phyloP scores from a whole-genome alignment of 1,140 invertebrate genomes.

The Philopotamus ludificatus region DNA sequence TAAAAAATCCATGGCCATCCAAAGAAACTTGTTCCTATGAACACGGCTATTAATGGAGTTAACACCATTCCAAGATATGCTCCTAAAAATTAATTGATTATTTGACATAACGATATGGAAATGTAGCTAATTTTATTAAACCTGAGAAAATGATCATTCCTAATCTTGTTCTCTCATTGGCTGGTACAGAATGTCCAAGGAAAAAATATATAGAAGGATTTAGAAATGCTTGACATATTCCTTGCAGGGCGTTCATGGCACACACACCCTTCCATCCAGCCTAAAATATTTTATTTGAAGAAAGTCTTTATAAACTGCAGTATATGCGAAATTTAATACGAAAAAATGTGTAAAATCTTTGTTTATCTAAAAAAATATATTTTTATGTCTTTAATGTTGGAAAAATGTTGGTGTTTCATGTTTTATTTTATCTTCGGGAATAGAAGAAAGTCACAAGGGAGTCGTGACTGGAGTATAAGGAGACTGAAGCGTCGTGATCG shows the following conservation, averaged over 20 bases:
- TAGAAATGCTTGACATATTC: slow-evolving; percentile 13
- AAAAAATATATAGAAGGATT: background rate
- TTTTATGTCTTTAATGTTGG: no score
- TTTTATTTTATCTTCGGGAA: no score
- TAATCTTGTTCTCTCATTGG: slow-evolving; percentile 18
- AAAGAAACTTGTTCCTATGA: background rate
- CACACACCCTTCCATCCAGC: slow-evolving; percentile 19
- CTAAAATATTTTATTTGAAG: background rate
- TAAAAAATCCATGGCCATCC: slow-evolving; percentile 17
- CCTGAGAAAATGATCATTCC: slow-evolving; percentile 8
- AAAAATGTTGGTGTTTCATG: background rate
- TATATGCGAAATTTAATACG: no score
- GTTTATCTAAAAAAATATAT: slow-evolving; percentile 61
- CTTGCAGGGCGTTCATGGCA: slow-evolving; percentile 3
- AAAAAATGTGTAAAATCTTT: no score
- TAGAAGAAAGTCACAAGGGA: no score
- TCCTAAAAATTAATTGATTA: background rate
- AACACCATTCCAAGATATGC: slow-evolving; percentile 3
- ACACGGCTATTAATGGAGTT: slow-evolving; percentile 6
- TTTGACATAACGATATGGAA: background rate
- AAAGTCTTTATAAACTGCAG: no score
- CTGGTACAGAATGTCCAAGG: slow-evolving; percentile 11
- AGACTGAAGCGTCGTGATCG: no score
- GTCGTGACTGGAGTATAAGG: no score
- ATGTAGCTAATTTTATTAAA: no score